Conservation (phyloP, 2,113 vertebrate genomes). For the Malurus alboscapulatus region DNA sequence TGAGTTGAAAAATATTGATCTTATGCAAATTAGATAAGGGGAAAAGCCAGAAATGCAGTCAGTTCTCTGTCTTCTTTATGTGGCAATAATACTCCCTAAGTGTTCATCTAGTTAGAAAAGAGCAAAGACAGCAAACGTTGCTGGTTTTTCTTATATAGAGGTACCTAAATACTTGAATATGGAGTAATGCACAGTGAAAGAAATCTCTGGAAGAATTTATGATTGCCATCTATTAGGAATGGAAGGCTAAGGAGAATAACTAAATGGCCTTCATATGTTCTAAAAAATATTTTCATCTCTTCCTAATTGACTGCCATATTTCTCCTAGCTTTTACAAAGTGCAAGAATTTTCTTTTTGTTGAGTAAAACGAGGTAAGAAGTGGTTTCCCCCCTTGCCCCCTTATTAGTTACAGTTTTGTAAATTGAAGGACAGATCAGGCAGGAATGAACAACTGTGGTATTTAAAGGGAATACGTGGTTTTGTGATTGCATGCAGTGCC, state of each 20-base stretch:
- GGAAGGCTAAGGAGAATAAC: constrained; percentile 5
- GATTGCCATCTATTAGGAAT: constrained; percentile 28
- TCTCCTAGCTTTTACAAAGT: neutral
- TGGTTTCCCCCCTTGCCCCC: neutral
- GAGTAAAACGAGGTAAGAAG: constrained; percentile 31
- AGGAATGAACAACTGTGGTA: constrained; percentile 12
- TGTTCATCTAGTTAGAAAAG: neutral
- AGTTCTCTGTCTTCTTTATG: constrained; percentile 38
- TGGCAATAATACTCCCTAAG: constrained; percentile 30
- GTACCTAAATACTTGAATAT: constrained; percentile 30
- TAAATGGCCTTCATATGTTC: constrained; percentile 50
- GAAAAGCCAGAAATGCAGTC: constrained; percentile 19
- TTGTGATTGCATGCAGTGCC: neutral
- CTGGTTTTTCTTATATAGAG: neutral
- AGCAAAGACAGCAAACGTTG: neutral
- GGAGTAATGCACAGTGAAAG: neutral
- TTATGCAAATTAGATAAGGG: constrained; percentile 42
- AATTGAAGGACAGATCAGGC: neutral
- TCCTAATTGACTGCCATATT: neutral
- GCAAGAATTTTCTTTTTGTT: neutral
- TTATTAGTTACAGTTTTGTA: neutral
- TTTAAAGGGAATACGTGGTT: neutral
- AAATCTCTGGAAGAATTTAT: constrained; percentile 35
- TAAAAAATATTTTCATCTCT: constrained; percentile 10
- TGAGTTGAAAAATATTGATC: constrained; percentile 56